phyloP scores from a whole-genome alignment of 2,797 vertebrate genomes.

The Coracias cyanogaster region DNA sequence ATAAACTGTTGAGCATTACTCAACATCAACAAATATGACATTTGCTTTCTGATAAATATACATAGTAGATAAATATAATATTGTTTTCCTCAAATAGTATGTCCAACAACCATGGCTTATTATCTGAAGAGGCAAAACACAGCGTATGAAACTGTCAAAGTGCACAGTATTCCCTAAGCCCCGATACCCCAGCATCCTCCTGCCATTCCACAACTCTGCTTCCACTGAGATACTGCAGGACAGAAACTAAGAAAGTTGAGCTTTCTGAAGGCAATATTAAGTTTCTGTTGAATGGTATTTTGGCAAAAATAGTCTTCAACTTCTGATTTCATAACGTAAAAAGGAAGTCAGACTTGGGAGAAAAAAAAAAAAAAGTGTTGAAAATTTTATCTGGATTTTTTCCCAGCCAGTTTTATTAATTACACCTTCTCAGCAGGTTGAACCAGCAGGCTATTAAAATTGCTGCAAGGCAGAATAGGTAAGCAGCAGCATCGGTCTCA shows the following conservation, averaged over 20 bases:
- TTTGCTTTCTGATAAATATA: neutral
- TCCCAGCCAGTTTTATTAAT: conserved; percentile 59
- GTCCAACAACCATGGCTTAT: neutral
- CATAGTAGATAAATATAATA: neutral
- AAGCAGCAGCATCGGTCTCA: conserved; percentile 40
- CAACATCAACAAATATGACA: neutral
- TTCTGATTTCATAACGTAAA: neutral
- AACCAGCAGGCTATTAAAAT: conserved; percentile 59
- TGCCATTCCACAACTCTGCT: neutral
- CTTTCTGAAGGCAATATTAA: neutral
- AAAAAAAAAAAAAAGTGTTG: neutral
- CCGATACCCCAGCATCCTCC: neutral
- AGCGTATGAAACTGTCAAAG: neutral
- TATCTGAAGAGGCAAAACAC: neutral
- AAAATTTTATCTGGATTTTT: neutral
- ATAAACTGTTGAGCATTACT: neutral
- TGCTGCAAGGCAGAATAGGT: conserved; percentile 59
- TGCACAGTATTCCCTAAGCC: neutral
- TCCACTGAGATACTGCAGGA: neutral
- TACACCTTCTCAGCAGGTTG: conserved; percentile 65
- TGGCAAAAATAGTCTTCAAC: neutral
- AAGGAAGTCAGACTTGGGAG: neutral
- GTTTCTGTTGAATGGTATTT: neutral
- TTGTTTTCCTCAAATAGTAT: neutral
- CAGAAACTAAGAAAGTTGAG: neutral